These are phyloP conservation scores for Halichondria panicea DNA, from an alignment of 37 sponge, comb jelly and placozoan species.

Conservation along the genomic window DNA sequence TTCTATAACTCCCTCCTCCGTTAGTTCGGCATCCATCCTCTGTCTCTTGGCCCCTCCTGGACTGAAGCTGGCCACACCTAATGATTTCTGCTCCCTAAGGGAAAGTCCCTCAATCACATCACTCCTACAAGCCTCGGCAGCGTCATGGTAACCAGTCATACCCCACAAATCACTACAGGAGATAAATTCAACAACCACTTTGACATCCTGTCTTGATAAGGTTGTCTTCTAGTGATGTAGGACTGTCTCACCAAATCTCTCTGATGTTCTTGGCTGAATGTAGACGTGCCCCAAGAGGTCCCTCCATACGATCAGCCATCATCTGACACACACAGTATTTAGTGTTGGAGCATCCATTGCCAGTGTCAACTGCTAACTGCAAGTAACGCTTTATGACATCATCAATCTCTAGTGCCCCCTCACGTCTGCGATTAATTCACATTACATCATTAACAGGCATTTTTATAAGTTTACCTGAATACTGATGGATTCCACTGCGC, in stretches of 20 bases:
- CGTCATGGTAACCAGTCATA: conserved; percentile 29
- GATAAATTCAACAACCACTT: background rate
- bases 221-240: background rate
- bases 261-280: conserved; percentile 41
- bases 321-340: conserved; percentile 85
- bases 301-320: conserved; percentile 52
- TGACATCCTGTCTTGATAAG: background rate
- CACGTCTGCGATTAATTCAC: conserved; percentile 32
- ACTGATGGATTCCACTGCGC: conserved; percentile 94
- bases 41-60: conserved; percentile 37
- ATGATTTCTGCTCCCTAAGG: conserved; percentile 39
- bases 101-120: conserved; percentile 9
- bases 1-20: conserved; percentile 69
- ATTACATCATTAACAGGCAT: background rate
- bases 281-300: conserved; percentile 32
- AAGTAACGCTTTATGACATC: conserved; percentile 75
- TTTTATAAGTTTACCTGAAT: conserved; percentile 71
- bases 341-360: conserved; percentile 51
- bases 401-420: conserved; percentile 58
- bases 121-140: conserved; percentile 20
- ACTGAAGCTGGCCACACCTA: conserved; percentile 11
- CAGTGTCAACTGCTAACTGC: conserved; percentile 49
- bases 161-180: conserved; percentile 39
- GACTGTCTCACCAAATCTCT: conserved; percentile 63
- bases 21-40: conserved; percentile 56